Evolutionary conservation across 2,113 vertebrate genomes (phyloP), one percentile per base, ranked within the genome.

Genomic region (Chunga burmeisteri): DNA sequence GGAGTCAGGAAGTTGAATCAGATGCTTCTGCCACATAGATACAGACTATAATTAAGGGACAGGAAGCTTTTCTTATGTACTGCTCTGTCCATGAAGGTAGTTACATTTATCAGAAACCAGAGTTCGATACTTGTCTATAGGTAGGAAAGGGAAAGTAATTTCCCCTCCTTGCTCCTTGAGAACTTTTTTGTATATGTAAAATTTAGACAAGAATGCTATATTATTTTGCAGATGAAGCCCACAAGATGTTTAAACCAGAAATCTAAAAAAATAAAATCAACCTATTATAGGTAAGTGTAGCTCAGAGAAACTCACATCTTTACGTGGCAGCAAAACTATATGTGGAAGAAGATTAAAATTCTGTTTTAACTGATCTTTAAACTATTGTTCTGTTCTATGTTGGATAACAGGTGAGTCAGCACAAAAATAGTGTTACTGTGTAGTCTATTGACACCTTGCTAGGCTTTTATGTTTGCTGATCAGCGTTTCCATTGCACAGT

Each of bases 151-250:
- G 7, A 58, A 92, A 88, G 49, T 27, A 26, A 52, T 30, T 89
- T 85, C 27, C 5, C 2, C 0, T 62, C 6, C 40, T 66, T 42
- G 1, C 3, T 53, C 6, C 13, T 23, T 46, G 13, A 65, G 25
- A 22, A 55, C 1, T 2, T 53, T 47, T 72, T n/a, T 25, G 5
- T 1, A 11, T 13, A 9, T 46, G 7, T 30, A 70, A 87, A 61
- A 78, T 81, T 32, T 58, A 36, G 19, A 65, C 3, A 55, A 73
- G 7, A 50, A 63, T 25, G 4, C 0, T 61, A 1, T 25, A 55
- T 29, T 46, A 27, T 71, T 44, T 61, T 12, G 1, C 44, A 22
- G 8, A 29, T 19, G 13, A 66, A 77, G 7, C 34, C 8, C 44
- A n/a, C 6, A 56, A 30, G 9, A 58, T 67, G 2, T 8, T 66